These are phyloP conservation scores for Pteruthius melanotis DNA, from an alignment of 2,113 vertebrate genomes.

Conservation along the genomic window DNA sequence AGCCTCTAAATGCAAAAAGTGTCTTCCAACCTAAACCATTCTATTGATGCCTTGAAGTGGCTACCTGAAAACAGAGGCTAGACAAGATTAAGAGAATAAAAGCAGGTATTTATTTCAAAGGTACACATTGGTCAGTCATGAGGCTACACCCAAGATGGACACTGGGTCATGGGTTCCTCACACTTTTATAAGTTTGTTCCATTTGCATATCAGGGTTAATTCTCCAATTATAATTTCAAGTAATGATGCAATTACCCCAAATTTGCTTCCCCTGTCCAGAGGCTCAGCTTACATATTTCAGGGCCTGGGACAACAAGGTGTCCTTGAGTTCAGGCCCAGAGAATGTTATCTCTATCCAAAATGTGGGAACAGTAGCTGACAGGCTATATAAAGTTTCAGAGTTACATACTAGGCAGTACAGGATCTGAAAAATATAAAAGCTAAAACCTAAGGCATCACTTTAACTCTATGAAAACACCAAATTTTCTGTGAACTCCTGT, in stretches of 20 bases:
- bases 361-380: neutral
- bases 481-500: neutral
- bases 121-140: neutral
- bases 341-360: neutral
- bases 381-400: neutral
- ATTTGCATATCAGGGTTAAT: neutral
- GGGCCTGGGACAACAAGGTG: neutral
- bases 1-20: neutral
- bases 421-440: neutral
- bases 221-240: neutral
- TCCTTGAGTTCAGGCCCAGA: neutral
- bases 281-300: neutral
- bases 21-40: neutral
- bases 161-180: neutral
- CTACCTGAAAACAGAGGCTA: neutral
- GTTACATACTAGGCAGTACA: neutral
- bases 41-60: neutral
- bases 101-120: neutral
- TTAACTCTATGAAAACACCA: neutral
- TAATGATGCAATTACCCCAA: neutral
- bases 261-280: neutral
- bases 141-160: neutral
- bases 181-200: neutral
- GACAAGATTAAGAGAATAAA: neutral
- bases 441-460: neutral